These are phyloP conservation scores for Tuta absoluta DNA, from an alignment of 2,888 invertebrate species.

Conservation along the genomic window DNA sequence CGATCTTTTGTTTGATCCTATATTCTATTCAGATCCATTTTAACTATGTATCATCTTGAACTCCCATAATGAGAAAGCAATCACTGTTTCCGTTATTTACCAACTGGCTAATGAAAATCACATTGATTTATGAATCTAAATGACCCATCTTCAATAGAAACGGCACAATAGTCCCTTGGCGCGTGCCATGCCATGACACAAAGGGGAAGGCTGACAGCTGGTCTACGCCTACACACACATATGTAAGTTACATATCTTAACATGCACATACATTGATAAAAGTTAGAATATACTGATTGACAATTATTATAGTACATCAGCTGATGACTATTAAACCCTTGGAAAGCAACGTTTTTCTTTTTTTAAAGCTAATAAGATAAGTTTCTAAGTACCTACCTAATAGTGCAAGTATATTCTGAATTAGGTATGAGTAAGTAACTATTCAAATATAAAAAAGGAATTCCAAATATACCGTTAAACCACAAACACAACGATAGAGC, in stretches of 20 bases:
- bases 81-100: background rate
- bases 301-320: slow-evolving; percentile 32
- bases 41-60: background rate
- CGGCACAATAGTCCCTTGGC: slow-evolving; percentile 45
- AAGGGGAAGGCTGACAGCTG: slow-evolving; percentile 66
- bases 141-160: slow-evolving; percentile 12
- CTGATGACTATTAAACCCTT: slow-evolving; percentile 20
- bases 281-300: slow-evolving; percentile 24
- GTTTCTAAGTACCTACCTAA: too few relatives aligned
- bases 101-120: slow-evolving; percentile 3
- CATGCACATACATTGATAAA: slow-evolving; percentile 25
- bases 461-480: slow-evolving; percentile 34
- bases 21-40: too few relatives aligned
- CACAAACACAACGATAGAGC: slow-evolving; percentile 27
- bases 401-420: background rate
- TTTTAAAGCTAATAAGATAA: too few relatives aligned
- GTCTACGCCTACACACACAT: slow-evolving; percentile 59
- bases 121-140: slow-evolving; percentile 11
- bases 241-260: slow-evolving; percentile 38
- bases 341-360: too few relatives aligned
- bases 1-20: too few relatives aligned
- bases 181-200: slow-evolving; percentile 74
- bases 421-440: background rate
- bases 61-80: background rate
- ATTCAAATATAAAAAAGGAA: background rate